Evolutionary conservation across 2,113 vertebrate genomes (phyloP), one percentile per base, ranked within the genome.

Genomic region (Lasiurus cinereus): DNA sequence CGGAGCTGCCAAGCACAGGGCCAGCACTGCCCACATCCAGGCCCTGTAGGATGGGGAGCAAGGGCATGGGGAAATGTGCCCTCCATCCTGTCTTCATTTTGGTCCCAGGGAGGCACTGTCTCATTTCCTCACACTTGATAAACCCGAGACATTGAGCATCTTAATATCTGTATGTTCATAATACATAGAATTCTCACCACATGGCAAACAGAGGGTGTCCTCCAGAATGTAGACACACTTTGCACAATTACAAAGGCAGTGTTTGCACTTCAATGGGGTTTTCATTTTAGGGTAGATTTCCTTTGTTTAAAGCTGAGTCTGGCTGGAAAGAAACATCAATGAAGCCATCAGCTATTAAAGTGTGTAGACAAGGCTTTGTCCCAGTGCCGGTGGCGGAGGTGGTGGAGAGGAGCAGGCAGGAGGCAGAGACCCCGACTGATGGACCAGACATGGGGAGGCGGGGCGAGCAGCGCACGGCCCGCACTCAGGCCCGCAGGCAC

Each of bases 341-440:
- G 10, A 9, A 62, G 9, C 59, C 59, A 27, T 27, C 24, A 62
- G 59, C 59, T 12, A 8, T 59, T 59, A 59, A 59, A 59, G 9
- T 54, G 18, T 19, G 52, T 54, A 54, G 52, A 54, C 52, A 19
- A 19, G 52, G 97, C 96, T 97, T 97, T 97, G 97, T 97, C 97
- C 97, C 93, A 94, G 95, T 93, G 97, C 91, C 92, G 66, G 96
- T 94, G 90, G 93, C 52, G 66, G 95, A 89, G 97, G 83, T 90
- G 43, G 93, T 83, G 54, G 88, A 48, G 74, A 85, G 94, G n/a
- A 84, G 89, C 66, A 8, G 90, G 78, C 46, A 12, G 83, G 67
- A 69, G 91, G 33, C 73, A 59, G 88, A 64, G 74, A 85, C 70
- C 95, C 69, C 69, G 19, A 33, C 48, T 18, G 24, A 6, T 24